Percentiles rank a stretch among this genome's conserved stretches.
Conservation (phyloP, 2,888 invertebrate species). For the Azorinus chamasolen region DNA sequence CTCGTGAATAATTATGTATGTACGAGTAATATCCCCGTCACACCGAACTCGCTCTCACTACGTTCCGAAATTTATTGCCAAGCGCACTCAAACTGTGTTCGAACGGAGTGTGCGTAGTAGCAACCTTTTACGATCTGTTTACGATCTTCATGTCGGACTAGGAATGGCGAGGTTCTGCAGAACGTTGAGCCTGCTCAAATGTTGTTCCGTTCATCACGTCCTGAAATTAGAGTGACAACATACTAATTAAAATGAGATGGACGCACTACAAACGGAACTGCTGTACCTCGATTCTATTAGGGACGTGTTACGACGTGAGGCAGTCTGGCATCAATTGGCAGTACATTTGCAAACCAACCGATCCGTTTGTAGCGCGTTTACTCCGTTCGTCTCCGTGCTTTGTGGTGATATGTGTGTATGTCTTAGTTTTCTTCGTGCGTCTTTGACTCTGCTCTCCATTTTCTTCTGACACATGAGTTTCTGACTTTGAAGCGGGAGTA, state of each 20-base stretch:
- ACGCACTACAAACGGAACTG: too few relatives aligned
- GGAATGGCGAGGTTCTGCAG: conserved; percentile 1
- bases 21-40: too few relatives aligned
- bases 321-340: conserved; percentile 5
- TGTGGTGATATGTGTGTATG: too few relatives aligned
- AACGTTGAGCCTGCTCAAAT: conserved; percentile 23
- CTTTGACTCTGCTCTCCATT: conserved; percentile 18
- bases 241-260: conserved; percentile 13
- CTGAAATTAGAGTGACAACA: conserved; percentile 15
- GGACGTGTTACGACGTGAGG: neutral
- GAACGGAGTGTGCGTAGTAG: conserved; percentile 4
- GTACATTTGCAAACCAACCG: too few relatives aligned
- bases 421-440: conserved; percentile 44
- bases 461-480: conserved; percentile 28
- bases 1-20: too few relatives aligned
- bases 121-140: conserved; percentile 9
- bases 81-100: neutral
- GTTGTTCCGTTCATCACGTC: conserved; percentile 5
- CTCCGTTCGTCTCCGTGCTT: too few relatives aligned
- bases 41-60: conserved; percentile 9
- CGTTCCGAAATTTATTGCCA: neutral
- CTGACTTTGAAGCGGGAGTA: conserved; percentile 34
- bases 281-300: too few relatives aligned
- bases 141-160: conserved; percentile 9
- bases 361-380: too few relatives aligned